Base-by-base conservation (phyloP, 2,888 invertebrate species). In the Toxonevra muliebris region DNA sequence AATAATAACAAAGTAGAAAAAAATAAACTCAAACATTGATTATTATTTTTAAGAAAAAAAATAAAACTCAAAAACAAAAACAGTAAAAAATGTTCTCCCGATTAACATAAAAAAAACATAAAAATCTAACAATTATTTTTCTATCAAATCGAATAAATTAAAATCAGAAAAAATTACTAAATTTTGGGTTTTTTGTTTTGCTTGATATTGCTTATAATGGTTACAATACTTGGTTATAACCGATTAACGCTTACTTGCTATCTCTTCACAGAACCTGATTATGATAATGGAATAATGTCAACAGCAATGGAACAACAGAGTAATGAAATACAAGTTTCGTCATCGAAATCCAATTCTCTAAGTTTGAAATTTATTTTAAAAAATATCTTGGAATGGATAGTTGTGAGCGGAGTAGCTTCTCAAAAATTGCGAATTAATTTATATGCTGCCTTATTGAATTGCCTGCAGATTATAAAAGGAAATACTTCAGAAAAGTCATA, bases 341-440 rank as follows among this genome's bases (percentile, higher is more conserved):
- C 69, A 5, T 58, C 89, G 79, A 88, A 90, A 70, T 88, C 91
- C 0, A 90, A 92, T 76, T 88, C 90, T 0, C 85, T 90, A 0
- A 90, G 90, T 15, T 85, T 92, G 52, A 91, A 92, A 76, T 90
- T 91, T 69, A 91, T 94, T 43, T 78, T 94, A 8, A 90, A 91
- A 75, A 91, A 92, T 63, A 89, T 96, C 8, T 86, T 95, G 0
- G 92, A 93, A 75, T 95, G 96, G 92, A 92, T 96, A 5, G 86
- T 94, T 43, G 88, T 90, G 1, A 92, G 94, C 53, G 93, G 93
- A 62, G 92, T 91, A 0, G 90, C 92, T 0, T 92, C 93, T 1
- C 95, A 95, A 79, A 93, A 93, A 79, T 89, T 96, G 68, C 86
- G 95, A 54, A 93, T 95, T 0, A 94, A 96, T 82, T 84, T 97